These are phyloP conservation scores for Tethya wilhelma DNA, from an alignment of 37 sponge, comb jelly and placozoan species.

Conservation along the genomic window DNA sequence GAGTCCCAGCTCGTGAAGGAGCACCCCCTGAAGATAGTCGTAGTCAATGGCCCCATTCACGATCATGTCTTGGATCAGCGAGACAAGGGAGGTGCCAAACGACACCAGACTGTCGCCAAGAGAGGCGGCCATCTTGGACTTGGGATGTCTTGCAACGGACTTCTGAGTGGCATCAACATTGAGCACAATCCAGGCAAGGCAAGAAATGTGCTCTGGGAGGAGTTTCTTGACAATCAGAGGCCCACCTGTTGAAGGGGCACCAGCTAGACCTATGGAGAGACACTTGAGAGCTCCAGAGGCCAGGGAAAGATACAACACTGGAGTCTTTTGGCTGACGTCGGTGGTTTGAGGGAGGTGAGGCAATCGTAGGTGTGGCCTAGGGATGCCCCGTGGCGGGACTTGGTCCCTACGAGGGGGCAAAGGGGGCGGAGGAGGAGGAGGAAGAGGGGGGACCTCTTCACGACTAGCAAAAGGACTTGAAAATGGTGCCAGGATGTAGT, in stretches of 20 bases:
- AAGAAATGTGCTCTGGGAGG: conserved; percentile 37
- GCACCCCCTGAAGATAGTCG: conserved; percentile 36
- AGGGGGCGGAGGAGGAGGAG: conserved; percentile 50
- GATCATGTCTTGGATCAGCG: conserved; percentile 46
- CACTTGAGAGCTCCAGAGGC: conserved; percentile 26
- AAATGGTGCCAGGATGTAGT: neutral
- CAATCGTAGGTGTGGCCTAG: neutral
- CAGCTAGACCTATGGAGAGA: conserved; percentile 28
- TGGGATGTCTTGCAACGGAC: neutral
- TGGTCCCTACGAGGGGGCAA: neutral
- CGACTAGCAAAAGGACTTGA: neutral
- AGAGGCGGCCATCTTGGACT: neutral
- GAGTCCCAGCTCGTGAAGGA: conserved; percentile 71
- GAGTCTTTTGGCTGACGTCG: conserved; percentile 25
- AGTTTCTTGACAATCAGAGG: conserved; percentile 14
- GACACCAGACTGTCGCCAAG: neutral
- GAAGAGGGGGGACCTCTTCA: neutral
- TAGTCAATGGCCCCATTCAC: conserved; percentile 18
- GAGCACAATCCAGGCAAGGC: conserved; percentile 46
- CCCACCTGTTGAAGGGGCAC: neutral
- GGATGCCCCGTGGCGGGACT: neutral
- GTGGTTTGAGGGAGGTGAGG: neutral
- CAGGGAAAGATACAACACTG: conserved; percentile 31
- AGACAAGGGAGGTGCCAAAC: conserved; percentile 19
- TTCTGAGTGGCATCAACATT: conserved; percentile 13